Evolutionary conservation across 2,797 vertebrate species (phyloP).

Genomic region (Nyctalus aviator): DNA sequence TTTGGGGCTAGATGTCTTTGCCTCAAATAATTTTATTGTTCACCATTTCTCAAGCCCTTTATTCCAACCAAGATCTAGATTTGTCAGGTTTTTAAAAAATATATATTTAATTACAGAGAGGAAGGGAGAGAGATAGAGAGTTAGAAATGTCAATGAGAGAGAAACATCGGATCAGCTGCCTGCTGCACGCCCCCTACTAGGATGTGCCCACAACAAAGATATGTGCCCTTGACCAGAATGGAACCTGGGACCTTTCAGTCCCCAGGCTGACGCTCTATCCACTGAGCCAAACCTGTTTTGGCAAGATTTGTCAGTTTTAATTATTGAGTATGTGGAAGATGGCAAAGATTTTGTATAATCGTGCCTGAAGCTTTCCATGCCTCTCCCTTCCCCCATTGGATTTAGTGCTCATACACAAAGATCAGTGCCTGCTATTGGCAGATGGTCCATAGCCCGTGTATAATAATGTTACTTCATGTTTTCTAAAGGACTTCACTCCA

Average conservation of each 20-base stretch:
- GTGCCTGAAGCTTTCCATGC: slow-evolving; percentile 13
- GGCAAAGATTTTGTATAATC: slow-evolving; percentile 54
- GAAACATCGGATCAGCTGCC: too few relatives aligned
- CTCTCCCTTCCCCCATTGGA: not conserved
- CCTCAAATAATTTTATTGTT: slow-evolving; percentile 23
- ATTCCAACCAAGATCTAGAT: slow-evolving; percentile 54
- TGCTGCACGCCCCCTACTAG: too few relatives aligned
- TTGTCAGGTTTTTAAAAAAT: slow-evolving; percentile 45
- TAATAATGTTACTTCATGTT: slow-evolving; percentile 27
- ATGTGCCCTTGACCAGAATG: too few relatives aligned
- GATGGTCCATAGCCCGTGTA: slow-evolving; percentile 16
- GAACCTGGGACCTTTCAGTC: too few relatives aligned
- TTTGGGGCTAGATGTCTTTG: not conserved
- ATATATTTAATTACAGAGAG: too few relatives aligned
- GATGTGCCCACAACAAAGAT: too few relatives aligned
- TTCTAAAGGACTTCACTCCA: slow-evolving; percentile 28
- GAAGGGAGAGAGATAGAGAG: too few relatives aligned
- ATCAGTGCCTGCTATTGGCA: slow-evolving; percentile 13
- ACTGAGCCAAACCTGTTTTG: too few relatives aligned
- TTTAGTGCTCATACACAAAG: slow-evolving; percentile 19
- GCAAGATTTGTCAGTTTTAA: slow-evolving; percentile 60
- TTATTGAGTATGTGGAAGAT: slow-evolving; percentile 58
- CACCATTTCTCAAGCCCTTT: slow-evolving; percentile 55
- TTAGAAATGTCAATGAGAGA: too few relatives aligned
- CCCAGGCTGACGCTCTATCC: too few relatives aligned